phyloP scores from a whole-genome alignment of 2,797 vertebrate genomes.

The Loriculus beryllinus region DNA sequence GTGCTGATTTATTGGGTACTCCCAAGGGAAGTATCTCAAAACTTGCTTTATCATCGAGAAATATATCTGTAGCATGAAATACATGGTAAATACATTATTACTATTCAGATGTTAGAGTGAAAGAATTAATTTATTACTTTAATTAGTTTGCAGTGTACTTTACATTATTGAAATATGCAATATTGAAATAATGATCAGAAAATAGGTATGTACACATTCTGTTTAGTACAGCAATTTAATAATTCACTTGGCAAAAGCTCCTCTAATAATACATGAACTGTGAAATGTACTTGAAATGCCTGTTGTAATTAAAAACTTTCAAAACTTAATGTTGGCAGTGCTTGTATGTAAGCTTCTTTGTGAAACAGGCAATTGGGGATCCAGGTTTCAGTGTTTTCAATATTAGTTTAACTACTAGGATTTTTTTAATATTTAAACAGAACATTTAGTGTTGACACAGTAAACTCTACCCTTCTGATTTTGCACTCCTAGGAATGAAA shows the following conservation, averaged over 20 bases:
- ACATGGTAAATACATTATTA: background rate
- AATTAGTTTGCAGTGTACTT: slow-evolving; percentile 41
- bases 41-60: background rate
- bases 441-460: slow-evolving; percentile 5
- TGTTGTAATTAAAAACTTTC: slow-evolving; percentile 65
- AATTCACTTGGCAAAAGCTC: slow-evolving; percentile 46
- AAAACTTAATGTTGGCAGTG: slow-evolving; percentile 34
- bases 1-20: background rate
- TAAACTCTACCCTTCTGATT: slow-evolving; percentile 14
- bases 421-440: slow-evolving; percentile 11
- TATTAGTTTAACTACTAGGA: slow-evolving; percentile 30
- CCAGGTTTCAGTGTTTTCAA: slow-evolving; percentile 6
- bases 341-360: background rate
- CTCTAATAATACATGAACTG: slow-evolving; percentile 25
- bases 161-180: slow-evolving; percentile 1
- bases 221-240: slow-evolving; percentile 36
- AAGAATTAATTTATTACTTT: slow-evolving; percentile 47
- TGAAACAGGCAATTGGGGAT: background rate
- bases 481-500: background rate
- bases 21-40: background rate
- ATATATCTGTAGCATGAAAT: background rate
- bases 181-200: slow-evolving; percentile 48
- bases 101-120: background rate
- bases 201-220: slow-evolving; percentile 1
- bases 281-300: slow-evolving; percentile 49